A percentile compares a stretch with the other conserved stretches of the same genome.
These are phyloP conservation scores for Desoria tigrina DNA, from an alignment of 2,888 invertebrate genomes.

Conservation along the genomic window DNA sequence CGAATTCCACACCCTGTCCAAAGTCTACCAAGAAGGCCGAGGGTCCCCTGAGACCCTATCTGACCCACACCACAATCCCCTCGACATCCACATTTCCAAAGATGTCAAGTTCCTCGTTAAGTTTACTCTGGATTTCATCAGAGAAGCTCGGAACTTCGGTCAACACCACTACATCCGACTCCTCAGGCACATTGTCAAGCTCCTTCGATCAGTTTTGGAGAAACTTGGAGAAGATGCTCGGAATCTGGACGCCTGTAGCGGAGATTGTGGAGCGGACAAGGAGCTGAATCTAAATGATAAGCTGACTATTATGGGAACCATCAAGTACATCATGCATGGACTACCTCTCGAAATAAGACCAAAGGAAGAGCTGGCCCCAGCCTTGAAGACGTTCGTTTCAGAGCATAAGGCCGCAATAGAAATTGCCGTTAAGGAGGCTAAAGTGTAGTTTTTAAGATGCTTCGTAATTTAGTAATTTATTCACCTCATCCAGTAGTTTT, in stretches of 20 bases:
- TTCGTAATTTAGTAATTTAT: too few relatives aligned
- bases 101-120: constrained; percentile 2
- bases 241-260: neutral
- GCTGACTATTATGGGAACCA: constrained; percentile 1
- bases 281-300: neutral
- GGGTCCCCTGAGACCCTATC: neutral
- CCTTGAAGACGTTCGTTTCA: neutral
- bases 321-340: constrained; percentile 7
- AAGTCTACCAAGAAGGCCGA: neutral
- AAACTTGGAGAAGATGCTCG: constrained; percentile 4
- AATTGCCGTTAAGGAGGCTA: neutral
- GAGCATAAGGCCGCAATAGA: neutral
- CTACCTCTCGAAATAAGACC: too few relatives aligned
- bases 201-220: neutral
- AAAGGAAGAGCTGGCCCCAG: neutral
- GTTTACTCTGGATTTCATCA: neutral
- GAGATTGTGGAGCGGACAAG: neutral
- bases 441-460: too few relatives aligned
- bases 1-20: neutral
- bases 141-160: neutral
- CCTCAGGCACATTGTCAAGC: neutral
- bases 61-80: neutral
- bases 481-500: too few relatives aligned
- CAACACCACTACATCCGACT: neutral
- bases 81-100: neutral